phyloP scores from a whole-genome alignment of 2,797 vertebrate species.

The Jordanella pulchra region DNA sequence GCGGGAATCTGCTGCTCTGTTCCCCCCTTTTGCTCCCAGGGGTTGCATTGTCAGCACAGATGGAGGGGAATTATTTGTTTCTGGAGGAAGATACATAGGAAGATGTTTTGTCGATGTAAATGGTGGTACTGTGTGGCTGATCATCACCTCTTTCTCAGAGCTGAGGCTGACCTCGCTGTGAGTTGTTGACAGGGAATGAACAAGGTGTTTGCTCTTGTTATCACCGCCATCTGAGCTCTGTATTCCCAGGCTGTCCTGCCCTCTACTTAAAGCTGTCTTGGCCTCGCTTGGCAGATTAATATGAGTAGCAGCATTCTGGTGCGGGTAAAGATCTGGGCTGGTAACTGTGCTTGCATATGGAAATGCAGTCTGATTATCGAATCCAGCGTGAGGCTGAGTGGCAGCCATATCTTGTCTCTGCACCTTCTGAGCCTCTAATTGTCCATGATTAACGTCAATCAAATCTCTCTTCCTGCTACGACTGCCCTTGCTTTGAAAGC shows the following conservation, averaged over 20 bases:
- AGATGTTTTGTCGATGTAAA: slow-evolving; percentile 67
- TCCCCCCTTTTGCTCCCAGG: slow-evolving; percentile 57
- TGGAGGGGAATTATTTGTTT: slow-evolving; percentile 63
- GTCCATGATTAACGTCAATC: slow-evolving; percentile 80
- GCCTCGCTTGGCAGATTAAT: slow-evolving; percentile 55
- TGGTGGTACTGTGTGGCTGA: slow-evolving; percentile 66
- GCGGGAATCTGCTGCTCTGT: slow-evolving; percentile 61
- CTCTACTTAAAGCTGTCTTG: slow-evolving; percentile 49
- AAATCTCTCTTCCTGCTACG: slow-evolving; percentile 82
- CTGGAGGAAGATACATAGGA: slow-evolving; percentile 46
- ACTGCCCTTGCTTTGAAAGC: slow-evolving; percentile 73
- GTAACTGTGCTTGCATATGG: slow-evolving; percentile 66
- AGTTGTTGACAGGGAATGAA: slow-evolving; percentile 65
- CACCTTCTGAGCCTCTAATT: slow-evolving; percentile 68
- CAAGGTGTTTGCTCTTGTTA: slow-evolving; percentile 66
- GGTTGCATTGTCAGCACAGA: slow-evolving; percentile 70
- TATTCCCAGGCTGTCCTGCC: slow-evolving; percentile 49
- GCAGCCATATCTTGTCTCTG: slow-evolving; percentile 70
- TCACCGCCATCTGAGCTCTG: slow-evolving; percentile 42
- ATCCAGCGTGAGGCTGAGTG: slow-evolving; percentile 64
- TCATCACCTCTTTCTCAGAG: slow-evolving; percentile 53
- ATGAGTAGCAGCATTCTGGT: slow-evolving; percentile 50
- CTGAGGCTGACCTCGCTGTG: slow-evolving; percentile 63
- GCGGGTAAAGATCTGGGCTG: slow-evolving; percentile 59
- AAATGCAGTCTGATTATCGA: slow-evolving; percentile 75